Percentiles rank a stretch among this genome's conserved stretches.
Conservation (phyloP, 2,797 vertebrate genomes). For the Hephaestus fuliginosus region DNA sequence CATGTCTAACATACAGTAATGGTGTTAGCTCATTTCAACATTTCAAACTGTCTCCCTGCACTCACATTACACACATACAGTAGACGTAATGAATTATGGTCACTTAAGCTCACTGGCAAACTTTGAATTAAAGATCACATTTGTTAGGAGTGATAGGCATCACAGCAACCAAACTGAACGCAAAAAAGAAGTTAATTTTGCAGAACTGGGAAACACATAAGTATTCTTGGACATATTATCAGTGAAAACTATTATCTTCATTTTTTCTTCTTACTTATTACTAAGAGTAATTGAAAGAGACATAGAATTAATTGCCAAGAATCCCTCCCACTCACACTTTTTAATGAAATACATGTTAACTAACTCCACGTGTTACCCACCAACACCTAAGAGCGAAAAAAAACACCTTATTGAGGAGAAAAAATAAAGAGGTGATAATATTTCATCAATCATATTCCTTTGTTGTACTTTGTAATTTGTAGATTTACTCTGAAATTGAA, state of each 20-base stretch:
- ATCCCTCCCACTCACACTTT: not conserved
- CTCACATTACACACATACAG: not conserved
- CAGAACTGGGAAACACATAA: not conserved
- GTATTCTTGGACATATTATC: too few relatives aligned
- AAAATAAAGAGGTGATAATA: not conserved
- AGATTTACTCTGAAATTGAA: conserved; percentile 1
- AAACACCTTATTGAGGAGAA: not conserved
- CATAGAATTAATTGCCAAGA: not conserved
- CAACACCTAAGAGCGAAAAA: not conserved
- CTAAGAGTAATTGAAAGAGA: not conserved
- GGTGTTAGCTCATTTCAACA: conserved; percentile 32
- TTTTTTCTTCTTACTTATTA: not conserved
- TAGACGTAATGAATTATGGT: conserved; percentile 7
- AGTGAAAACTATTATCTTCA: not conserved
- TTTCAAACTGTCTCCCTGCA: conserved; percentile 32
- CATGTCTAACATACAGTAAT: conserved; percentile 27
- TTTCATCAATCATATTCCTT: not conserved
- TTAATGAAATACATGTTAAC: not conserved
- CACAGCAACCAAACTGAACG: not conserved
- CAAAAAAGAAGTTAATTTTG: not conserved
- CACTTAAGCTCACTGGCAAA: conserved; percentile 18
- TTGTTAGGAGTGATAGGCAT: not conserved
- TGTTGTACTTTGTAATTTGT: not conserved
- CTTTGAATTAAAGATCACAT: conserved; percentile 12
- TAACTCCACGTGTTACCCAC: not conserved